These are phyloP conservation scores for Panurus biarmicus DNA, from an alignment of 2,113 vertebrate species.

Conservation along the genomic window DNA sequence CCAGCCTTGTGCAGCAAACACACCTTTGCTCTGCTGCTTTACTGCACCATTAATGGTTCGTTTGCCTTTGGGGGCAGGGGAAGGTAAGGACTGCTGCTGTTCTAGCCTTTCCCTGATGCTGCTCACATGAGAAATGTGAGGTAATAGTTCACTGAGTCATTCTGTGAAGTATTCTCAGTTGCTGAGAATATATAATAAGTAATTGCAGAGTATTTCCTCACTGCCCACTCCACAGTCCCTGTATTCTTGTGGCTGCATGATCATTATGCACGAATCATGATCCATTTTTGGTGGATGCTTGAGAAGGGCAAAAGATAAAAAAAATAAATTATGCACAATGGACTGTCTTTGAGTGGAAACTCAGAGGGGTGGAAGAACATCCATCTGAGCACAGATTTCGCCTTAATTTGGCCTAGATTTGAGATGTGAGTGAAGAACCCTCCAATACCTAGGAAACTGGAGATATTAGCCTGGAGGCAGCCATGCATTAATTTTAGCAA, in stretches of 20 bases:
- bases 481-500: neutral
- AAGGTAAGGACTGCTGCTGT: constrained; percentile 26
- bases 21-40: constrained; percentile 66
- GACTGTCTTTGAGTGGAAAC: neutral
- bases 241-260: neutral
- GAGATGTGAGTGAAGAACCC: neutral
- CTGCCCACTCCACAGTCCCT: neutral
- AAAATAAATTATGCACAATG: neutral
- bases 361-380: neutral
- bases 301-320: neutral
- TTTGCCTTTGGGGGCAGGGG: constrained; percentile 61
- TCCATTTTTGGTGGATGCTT: neutral
- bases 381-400: neutral
- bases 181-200: neutral
- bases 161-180: neutral
- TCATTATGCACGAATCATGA: neutral
- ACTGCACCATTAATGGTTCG: constrained; percentile 42
- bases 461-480: neutral
- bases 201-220: neutral
- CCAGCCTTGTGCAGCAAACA: constrained; percentile 60
- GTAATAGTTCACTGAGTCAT: neutral
- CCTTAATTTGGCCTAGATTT: neutral
- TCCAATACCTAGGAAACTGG: neutral
- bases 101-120: constrained; percentile 1
- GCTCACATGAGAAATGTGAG: neutral